Percentiles rank a stretch among this genome's conserved stretches.
Evolutionary conservation across 2,113 vertebrate species (phyloP).

Genomic region (Scartelaos histophorus): DNA sequence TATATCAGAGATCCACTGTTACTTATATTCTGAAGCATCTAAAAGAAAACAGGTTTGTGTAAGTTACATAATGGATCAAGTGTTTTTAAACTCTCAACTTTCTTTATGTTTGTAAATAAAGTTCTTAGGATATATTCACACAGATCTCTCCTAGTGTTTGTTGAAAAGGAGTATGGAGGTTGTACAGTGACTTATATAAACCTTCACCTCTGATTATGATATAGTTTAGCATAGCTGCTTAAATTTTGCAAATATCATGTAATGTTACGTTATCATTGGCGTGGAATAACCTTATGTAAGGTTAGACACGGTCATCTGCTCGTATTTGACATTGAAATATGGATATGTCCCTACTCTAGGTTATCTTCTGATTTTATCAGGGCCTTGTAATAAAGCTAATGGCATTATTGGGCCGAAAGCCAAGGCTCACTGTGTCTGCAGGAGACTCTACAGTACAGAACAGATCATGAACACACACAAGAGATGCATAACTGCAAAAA

Average conservation of each 20-base stretch:
- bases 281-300: conserved; percentile 11
- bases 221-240: background rate
- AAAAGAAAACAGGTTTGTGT: conserved; percentile 23
- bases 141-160: conserved; percentile 12
- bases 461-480: background rate
- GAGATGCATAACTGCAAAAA: background rate
- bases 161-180: background rate
- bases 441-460: background rate
- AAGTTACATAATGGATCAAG: conserved; percentile 30
- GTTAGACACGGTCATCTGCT: conserved; percentile 20
- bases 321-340: conserved; percentile 59
- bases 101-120: conserved; percentile 80
- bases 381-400: conserved; percentile 75
- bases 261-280: background rate
- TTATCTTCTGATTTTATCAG: conserved; percentile 49
- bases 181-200: background rate
- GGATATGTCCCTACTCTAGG: conserved; percentile 57
- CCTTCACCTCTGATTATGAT: background rate
- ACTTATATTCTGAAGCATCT: conserved; percentile 32
- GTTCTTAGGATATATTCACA: conserved; percentile 69
- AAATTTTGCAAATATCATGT: background rate
- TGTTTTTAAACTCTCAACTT: conserved; percentile 57
- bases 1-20: conserved; percentile 25
- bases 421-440: conserved; percentile 37
- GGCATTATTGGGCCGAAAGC: conserved; percentile 66